Evolutionary conservation across 1,140 invertebrate genomes (phyloP).

Genomic region (Nylanderia fulva): DNA sequence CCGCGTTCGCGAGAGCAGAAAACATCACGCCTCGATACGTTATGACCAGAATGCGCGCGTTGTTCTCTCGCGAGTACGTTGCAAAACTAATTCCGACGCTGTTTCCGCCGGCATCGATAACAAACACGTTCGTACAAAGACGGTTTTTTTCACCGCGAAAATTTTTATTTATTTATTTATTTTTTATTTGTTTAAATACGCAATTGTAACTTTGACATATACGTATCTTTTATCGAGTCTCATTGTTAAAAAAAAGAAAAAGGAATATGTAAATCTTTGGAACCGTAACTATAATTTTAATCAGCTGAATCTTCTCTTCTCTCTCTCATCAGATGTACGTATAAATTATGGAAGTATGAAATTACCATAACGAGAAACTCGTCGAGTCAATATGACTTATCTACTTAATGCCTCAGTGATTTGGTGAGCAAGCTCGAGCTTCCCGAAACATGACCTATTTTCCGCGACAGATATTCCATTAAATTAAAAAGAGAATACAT

Average conservation of each 20-base stretch:
- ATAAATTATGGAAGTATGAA: constrained; percentile 44
- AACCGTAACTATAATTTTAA: background rate
- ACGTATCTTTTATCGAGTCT: background rate
- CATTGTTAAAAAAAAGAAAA: background rate
- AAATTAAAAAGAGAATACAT: background rate
- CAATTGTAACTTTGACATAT: background rate
- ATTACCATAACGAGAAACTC: constrained; percentile 36
- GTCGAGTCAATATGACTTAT: constrained; percentile 6
- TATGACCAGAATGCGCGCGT: constrained; percentile 24
- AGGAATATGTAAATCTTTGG: background rate
- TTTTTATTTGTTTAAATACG: too few species aligned
- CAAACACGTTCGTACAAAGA: constrained; percentile 29
- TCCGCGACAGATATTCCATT: background rate
- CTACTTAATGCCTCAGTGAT: constrained; percentile 24
- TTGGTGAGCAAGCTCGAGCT: background rate
- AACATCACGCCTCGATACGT: background rate
- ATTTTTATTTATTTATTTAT: too few species aligned
- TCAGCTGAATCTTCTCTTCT: background rate
- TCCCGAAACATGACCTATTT: constrained; percentile 4
- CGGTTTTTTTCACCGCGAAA: background rate
- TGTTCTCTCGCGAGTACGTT: background rate
- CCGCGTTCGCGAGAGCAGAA: background rate
- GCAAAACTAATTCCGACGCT: constrained; percentile 35
- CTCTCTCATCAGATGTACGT: background rate
- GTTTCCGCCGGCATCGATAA: constrained; percentile 11